Percentiles rank a stretch among this genome's conserved stretches.
Conservation (phyloP, 2,888 invertebrate species). For the Sepiola atlantica region DNA sequence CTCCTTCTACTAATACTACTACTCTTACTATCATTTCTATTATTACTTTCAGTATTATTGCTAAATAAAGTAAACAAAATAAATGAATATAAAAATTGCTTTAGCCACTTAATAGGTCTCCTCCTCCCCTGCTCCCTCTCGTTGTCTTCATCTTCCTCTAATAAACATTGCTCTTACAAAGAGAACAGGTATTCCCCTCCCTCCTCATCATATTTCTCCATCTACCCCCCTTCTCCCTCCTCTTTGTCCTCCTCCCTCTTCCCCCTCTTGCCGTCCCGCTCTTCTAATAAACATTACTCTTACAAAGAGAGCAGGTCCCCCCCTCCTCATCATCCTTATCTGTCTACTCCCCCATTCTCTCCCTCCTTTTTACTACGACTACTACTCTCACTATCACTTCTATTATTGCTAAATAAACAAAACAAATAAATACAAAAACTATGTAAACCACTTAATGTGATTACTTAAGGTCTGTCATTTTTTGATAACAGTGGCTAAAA, state of each 20-base stretch:
- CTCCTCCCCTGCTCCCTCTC: not conserved
- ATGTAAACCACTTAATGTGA: too few relatives aligned
- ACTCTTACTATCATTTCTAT: not conserved
- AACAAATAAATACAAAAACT: too few relatives aligned
- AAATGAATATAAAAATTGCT: not conserved
- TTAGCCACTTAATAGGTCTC: too few relatives aligned
- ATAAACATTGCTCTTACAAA: too few relatives aligned
- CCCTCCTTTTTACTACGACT: not conserved
- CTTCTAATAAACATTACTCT: not conserved
- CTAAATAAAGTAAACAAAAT: not conserved
- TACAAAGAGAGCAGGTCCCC: too few relatives aligned
- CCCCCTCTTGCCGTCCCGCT: not conserved
- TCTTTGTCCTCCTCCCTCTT: not conserved
- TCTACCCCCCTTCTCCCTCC: too few relatives aligned
- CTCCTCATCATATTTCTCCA: too few relatives aligned
- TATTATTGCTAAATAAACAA: too few relatives aligned
- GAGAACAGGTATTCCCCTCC: too few relatives aligned
- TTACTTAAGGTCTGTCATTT: too few relatives aligned
- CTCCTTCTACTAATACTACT: not conserved
- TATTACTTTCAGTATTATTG: not conserved
- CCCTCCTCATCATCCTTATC: not conserved
- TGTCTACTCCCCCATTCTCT: not conserved
- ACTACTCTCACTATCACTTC: too few relatives aligned
- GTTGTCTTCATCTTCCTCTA: not conserved
- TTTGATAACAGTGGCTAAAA: too few relatives aligned